These are phyloP conservation scores for Phrynosoma blainvillii DNA, from an alignment of 2,113 vertebrate genomes.

Conservation along the genomic window DNA sequence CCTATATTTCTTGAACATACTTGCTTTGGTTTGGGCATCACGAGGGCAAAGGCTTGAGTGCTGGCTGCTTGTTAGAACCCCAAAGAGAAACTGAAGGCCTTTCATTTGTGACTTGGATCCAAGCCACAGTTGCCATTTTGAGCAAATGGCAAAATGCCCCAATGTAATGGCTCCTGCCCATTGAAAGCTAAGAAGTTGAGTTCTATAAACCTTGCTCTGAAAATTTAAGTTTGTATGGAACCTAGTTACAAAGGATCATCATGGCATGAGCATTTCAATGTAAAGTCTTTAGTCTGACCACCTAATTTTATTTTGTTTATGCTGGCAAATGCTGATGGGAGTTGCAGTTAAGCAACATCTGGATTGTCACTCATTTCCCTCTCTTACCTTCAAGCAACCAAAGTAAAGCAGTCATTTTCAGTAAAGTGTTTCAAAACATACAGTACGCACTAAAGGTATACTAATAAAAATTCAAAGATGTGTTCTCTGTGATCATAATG, in stretches of 20 bases:
- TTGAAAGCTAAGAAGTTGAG: accelerated
- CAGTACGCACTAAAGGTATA: too few species aligned
- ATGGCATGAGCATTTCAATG: not conserved
- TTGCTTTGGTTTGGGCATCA: not conserved
- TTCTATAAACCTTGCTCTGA: not conserved
- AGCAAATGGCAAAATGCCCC: not conserved
- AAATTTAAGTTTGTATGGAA: not conserved
- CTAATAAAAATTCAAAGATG: too few species aligned
- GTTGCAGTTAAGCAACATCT: too few species aligned
- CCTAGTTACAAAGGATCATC: not conserved
- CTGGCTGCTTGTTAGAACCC: not conserved
- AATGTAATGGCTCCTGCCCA: accelerated
- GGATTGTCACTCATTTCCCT: too few species aligned
- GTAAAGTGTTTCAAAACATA: not conserved
- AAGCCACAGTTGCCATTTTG: not conserved
- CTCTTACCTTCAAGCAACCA: too few species aligned
- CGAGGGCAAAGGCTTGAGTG: not conserved
- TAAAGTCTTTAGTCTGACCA: not conserved
- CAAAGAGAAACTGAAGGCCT: not conserved
- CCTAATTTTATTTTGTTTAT: not conserved
- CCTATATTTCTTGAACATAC: not conserved
- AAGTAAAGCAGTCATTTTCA: not conserved
- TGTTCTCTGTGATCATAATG: too few species aligned
- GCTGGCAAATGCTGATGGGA: too few species aligned
- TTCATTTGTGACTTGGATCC: conserved; percentile 1